phyloP scores from a whole-genome alignment of 2,113 vertebrate genomes.

The Orientallactaga bullata region DNA sequence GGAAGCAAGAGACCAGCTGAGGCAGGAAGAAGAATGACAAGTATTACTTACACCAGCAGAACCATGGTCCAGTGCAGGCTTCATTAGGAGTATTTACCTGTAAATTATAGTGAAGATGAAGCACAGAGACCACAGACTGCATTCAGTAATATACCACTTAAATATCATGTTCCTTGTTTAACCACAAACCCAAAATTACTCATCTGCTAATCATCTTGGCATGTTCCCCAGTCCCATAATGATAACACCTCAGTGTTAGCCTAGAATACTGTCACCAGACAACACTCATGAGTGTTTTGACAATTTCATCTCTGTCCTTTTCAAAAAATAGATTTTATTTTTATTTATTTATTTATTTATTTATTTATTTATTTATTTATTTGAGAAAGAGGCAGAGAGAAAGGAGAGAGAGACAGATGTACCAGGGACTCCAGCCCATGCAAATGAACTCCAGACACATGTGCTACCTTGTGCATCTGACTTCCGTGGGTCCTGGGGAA shows the following conservation, averaged over 20 bases:
- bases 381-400: too few relatives aligned
- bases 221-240: neutral
- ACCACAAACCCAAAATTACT: neutral
- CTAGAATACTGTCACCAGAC: neutral
- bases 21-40: neutral
- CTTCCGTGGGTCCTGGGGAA: too few relatives aligned
- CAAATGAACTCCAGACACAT: too few relatives aligned
- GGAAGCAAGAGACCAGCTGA: neutral
- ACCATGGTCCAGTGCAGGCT: neutral
- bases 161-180: conserved; percentile 13
- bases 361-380: too few relatives aligned
- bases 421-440: too few relatives aligned
- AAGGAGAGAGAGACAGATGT: too few relatives aligned
- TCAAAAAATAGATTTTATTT: too few relatives aligned
- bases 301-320: neutral
- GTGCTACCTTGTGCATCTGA: too few relatives aligned
- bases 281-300: neutral
- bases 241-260: neutral
- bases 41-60: neutral
- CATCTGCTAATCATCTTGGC: neutral
- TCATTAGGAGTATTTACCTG: neutral
- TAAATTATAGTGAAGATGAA: neutral
- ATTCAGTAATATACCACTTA: neutral
- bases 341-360: too few relatives aligned
- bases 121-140: neutral